A percentile compares a stretch with the other conserved stretches of the same genome.
phyloP scores from a whole-genome alignment of 2,888 invertebrate genomes.

The Daptonema setosum region DNA sequence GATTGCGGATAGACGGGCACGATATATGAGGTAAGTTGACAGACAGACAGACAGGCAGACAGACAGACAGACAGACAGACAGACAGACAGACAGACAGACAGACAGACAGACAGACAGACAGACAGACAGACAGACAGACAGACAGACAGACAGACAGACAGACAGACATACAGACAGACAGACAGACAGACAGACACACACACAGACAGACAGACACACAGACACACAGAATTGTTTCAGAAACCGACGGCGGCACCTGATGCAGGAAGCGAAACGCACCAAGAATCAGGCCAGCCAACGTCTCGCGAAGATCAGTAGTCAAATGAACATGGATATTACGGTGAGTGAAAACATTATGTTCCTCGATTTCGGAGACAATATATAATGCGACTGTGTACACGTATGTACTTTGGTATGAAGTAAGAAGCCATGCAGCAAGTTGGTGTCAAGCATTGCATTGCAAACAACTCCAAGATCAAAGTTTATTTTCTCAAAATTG shows the following conservation, averaged over 20 bases:
- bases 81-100: conserved; percentile 1
- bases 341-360: too few species aligned
- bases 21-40: not conserved
- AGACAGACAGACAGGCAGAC: conserved; percentile 1
- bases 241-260: not conserved
- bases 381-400: too few species aligned
- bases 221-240: not conserved
- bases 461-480: too few species aligned
- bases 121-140: conserved; percentile 1
- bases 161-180: conserved; percentile 1
- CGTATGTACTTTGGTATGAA: too few species aligned
- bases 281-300: not conserved
- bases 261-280: too few species aligned
- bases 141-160: conserved; percentile 1
- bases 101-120: conserved; percentile 1
- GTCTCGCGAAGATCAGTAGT: not conserved
- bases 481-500: too few species aligned
- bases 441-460: too few species aligned
- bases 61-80: conserved; percentile 1
- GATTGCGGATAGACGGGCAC: not conserved
- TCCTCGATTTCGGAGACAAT: too few species aligned
- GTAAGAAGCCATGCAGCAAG: too few species aligned
- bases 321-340: not conserved
- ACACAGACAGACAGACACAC: conserved; percentile 1
- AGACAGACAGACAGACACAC: conserved; percentile 1